Conservation (phyloP, 2,797 vertebrate genomes). For the Rhinophrynus dorsalis region DNA sequence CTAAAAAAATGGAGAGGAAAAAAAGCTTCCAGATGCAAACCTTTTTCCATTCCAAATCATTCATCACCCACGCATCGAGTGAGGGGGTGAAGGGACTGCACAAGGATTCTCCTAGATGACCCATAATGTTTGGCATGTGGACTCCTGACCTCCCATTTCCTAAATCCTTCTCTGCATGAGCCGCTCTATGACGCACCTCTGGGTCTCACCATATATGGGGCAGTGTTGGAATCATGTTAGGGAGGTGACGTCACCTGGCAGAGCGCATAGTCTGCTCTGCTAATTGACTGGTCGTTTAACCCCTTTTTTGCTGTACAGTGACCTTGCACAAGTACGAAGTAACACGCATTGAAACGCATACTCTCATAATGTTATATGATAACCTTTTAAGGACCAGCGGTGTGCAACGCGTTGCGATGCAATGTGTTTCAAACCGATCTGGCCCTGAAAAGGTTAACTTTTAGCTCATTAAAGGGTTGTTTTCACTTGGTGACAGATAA, state of each 20-base stretch:
- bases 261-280: too few species aligned
- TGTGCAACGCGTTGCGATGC: too few species aligned
- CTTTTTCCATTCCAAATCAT: background rate
- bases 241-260: slow-evolving; percentile 20
- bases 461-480: too few species aligned
- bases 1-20: background rate
- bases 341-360: too few species aligned
- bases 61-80: background rate
- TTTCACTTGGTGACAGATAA: too few species aligned
- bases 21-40: slow-evolving; percentile 4
- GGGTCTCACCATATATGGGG: slow-evolving; percentile 67
- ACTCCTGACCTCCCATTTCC: slow-evolving; percentile 24
- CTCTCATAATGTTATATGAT: too few species aligned
- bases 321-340: too few species aligned
- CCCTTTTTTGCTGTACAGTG: background rate
- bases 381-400: too few species aligned
- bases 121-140: slow-evolving; percentile 43
- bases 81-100: background rate
- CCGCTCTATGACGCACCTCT: slow-evolving; percentile 55
- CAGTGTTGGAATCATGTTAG: slow-evolving; percentile 50
- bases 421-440: too few species aligned
- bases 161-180: slow-evolving; percentile 4
- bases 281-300: too few species aligned
- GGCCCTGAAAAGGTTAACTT: too few species aligned
- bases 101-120: slow-evolving; percentile 47